phyloP scores from a whole-genome alignment of 2,797 vertebrate genomes.

The Lepilemur septentrionalis region DNA sequence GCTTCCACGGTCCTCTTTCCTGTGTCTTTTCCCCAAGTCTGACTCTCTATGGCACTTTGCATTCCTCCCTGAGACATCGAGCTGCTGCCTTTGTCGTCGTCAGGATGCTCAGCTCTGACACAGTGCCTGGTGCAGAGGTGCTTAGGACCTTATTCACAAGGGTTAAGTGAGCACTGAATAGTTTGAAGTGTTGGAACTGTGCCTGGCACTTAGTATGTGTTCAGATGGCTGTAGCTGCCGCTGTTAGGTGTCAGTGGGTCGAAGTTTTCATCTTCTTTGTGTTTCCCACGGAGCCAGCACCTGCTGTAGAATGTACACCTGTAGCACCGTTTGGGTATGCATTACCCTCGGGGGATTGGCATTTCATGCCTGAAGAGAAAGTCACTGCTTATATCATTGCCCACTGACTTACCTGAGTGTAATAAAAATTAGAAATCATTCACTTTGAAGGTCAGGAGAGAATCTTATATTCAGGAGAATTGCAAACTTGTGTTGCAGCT shows the following conservation, averaged over 20 bases:
- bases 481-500: background rate
- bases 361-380: background rate
- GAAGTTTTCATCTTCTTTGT: background rate
- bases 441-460: slow-evolving; percentile 1
- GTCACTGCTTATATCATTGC: background rate
- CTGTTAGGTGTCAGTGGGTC: background rate
- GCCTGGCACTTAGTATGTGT: background rate
- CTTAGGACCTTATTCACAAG: background rate
- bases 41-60: background rate
- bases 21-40: background rate
- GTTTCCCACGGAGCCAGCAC: background rate
- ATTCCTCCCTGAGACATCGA: background rate
- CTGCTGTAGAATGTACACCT: background rate
- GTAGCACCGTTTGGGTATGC: too few relatives aligned
- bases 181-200: background rate
- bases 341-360: background rate
- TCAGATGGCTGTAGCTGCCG: background rate
- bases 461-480: background rate
- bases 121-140: background rate
- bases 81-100: rapidly evolving
- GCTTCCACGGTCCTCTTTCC: background rate
- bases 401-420: background rate
- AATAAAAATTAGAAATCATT: background rate
- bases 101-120: background rate
- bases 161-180: background rate